Evolutionary conservation across 2,797 vertebrate species (phyloP).

Genomic region (Eulemur rubriventer): DNA sequence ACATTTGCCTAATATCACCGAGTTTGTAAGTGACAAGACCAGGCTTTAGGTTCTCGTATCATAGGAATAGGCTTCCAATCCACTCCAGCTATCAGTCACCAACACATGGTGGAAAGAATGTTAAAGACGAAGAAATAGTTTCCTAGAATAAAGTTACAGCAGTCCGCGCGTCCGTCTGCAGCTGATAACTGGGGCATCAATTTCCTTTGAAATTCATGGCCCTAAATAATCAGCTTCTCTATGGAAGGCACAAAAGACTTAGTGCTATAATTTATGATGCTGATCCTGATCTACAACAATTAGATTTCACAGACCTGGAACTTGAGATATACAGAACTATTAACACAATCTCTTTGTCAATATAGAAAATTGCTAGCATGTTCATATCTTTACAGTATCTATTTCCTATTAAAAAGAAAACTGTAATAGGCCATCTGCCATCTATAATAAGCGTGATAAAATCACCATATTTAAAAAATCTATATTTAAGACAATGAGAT

Average conservation of each 20-base stretch:
- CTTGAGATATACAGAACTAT: slow-evolving; percentile 35
- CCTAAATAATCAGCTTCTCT: slow-evolving; percentile 65
- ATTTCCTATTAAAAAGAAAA: slow-evolving; percentile 60
- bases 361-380: slow-evolving; percentile 55
- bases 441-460: background rate
- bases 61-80: slow-evolving; percentile 59
- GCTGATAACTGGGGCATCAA: slow-evolving; percentile 66
- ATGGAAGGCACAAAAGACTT: slow-evolving; percentile 57
- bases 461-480: slow-evolving; percentile 31
- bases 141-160: slow-evolving; percentile 79
- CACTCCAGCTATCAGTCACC: slow-evolving; percentile 51
- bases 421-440: slow-evolving; percentile 42
- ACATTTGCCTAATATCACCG: background rate
- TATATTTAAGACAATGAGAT: slow-evolving; percentile 26
- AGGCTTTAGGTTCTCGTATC: slow-evolving; percentile 2
- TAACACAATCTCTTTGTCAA: slow-evolving; percentile 59
- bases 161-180: slow-evolving; percentile 36
- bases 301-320: slow-evolving; percentile 48
- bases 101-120: slow-evolving; percentile 81
- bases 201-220: slow-evolving; percentile 68
- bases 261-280: slow-evolving; percentile 54
- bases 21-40: slow-evolving; percentile 70
- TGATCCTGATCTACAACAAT: slow-evolving; percentile 59
- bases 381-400: slow-evolving; percentile 5
- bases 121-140: slow-evolving; percentile 75